Percentiles rank a stretch among this genome's conserved stretches.
Conservation (phyloP, 2,797 vertebrate genomes). For the Gephyroberyx darwinii region DNA sequence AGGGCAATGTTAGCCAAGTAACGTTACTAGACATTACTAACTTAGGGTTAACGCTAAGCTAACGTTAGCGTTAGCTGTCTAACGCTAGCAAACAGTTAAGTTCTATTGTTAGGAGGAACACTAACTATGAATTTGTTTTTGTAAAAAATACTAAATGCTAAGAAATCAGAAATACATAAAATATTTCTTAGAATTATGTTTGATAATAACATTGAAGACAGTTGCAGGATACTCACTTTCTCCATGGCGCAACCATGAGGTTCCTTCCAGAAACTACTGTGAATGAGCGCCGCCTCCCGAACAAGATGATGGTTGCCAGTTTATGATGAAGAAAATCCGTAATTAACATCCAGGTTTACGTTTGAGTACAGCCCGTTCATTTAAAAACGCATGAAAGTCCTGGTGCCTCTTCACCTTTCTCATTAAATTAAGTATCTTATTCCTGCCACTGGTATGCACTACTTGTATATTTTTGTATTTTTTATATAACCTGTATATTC, state of each 20-base stretch:
- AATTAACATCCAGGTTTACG: not conserved
- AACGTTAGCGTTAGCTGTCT: slow-evolving; percentile 26
- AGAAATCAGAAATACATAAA: not conserved
- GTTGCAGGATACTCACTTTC: slow-evolving; percentile 79
- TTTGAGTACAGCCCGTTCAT: no score
- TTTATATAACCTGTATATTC: no score
- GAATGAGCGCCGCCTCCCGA: slow-evolving; percentile 74
- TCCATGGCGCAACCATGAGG: slow-evolving; percentile 85
- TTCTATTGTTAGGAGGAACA: not conserved
- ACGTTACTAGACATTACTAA: slow-evolving; percentile 7
- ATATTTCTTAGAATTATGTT: not conserved
- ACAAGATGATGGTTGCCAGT: slow-evolving; percentile 72
- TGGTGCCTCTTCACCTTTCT: no score
- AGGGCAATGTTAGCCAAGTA: slow-evolving; percentile 1
- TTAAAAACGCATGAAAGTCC: no score
- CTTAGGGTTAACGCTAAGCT: slow-evolving; percentile 44
- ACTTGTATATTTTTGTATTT: no score
- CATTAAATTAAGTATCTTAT: no score
- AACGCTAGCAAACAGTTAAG: slow-evolving; percentile 38
- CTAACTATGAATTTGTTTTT: not conserved
- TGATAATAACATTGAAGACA: not conserved
- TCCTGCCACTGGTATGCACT: no score
- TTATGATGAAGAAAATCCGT: slow-evolving; percentile 25
- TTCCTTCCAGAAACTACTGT: slow-evolving; percentile 86
- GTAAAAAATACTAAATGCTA: not conserved